Percentiles rank a stretch among this genome's conserved stretches.
These are phyloP conservation scores for Gallinago paraguaiae DNA, from an alignment of 2,113 vertebrate species.

Conservation along the genomic window DNA sequence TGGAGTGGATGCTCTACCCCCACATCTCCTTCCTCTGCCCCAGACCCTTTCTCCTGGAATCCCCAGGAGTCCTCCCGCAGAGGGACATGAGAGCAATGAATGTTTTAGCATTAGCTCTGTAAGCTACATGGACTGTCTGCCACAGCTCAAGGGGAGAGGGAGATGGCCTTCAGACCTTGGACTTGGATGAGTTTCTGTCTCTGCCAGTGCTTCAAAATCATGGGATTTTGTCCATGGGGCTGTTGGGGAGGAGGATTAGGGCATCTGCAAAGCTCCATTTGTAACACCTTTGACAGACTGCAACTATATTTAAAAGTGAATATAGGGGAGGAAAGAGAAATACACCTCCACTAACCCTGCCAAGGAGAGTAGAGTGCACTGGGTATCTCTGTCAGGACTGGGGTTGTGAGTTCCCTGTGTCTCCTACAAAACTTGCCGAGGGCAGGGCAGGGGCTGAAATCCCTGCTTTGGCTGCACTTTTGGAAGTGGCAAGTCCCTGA, in stretches of 20 bases:
- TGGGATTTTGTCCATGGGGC: neutral
- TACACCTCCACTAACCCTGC: neutral
- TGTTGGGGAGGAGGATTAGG: neutral
- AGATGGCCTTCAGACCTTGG: neutral
- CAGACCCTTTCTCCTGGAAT: neutral
- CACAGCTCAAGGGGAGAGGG: neutral
- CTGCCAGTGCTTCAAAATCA: neutral
- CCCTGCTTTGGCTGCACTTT: neutral
- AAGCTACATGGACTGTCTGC: neutral
- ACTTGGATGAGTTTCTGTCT: neutral
- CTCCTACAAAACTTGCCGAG: neutral
- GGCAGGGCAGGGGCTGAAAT: neutral
- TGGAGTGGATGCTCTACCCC: neutral
- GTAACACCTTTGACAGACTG: neutral
- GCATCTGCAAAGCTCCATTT: neutral
- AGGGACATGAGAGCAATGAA: neutral
- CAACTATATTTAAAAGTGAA: neutral
- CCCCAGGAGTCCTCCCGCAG: rapidly evolving
- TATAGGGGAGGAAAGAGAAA: neutral
- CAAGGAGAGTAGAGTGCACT: neutral
- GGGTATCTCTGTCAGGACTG: neutral
- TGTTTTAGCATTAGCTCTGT: neutral
- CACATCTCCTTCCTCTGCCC: neutral
- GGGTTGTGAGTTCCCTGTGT: neutral
- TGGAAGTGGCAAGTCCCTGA: neutral